Base-by-base conservation (phyloP, 23 tunicate genomes). In the Styela clava region DNA sequence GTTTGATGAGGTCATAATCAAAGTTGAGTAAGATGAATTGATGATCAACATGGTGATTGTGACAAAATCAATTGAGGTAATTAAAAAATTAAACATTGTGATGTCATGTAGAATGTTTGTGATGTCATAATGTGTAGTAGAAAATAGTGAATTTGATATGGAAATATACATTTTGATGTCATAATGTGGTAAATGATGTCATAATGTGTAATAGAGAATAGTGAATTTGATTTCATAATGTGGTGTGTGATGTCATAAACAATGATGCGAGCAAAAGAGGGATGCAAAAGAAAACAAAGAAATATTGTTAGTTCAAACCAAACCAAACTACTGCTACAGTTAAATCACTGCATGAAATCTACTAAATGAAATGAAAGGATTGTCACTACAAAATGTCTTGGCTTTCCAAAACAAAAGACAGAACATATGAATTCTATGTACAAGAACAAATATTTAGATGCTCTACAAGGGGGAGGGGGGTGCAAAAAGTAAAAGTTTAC, bases 21-120 rank as follows among this genome's bases (percentile, higher is more conserved):
- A n/a, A n/a, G n/a, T n/a, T n/a, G n/a, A n/a, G n/a, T n/a, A n/a
- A n/a, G n/a, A n/a, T n/a, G n/a, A n/a, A n/a, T n/a, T n/a, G n/a
- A n/a, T n/a, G n/a, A n/a, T n/a, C n/a, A n/a, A n/a, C n/a, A n/a
- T n/a, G n/a, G n/a, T n/a, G n/a, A n/a, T n/a, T n/a, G n/a, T n/a
- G n/a, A n/a, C n/a, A n/a, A n/a, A n/a, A n/a, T n/a, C n/a, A n/a
- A n/a, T n/a, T n/a, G n/a, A n/a, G n/a, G n/a, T n/a, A n/a, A n/a
- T n/a, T n/a, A n/a, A n/a, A n/a, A n/a, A n/a, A n/a, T n/a, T n/a
- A n/a, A n/a, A n/a, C 21, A 61, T 61, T 61, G 64, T 61, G 64
- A 61, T n/a, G n/a, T n/a, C n/a, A n/a, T n/a, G n/a, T n/a, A n/a
- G 64, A 61, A 61, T 61, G 64, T 67, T 26, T 67, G 12, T 44